These are phyloP conservation scores for Betta splendens DNA, from an alignment of 2,797 vertebrate genomes.

Conservation along the genomic window DNA sequence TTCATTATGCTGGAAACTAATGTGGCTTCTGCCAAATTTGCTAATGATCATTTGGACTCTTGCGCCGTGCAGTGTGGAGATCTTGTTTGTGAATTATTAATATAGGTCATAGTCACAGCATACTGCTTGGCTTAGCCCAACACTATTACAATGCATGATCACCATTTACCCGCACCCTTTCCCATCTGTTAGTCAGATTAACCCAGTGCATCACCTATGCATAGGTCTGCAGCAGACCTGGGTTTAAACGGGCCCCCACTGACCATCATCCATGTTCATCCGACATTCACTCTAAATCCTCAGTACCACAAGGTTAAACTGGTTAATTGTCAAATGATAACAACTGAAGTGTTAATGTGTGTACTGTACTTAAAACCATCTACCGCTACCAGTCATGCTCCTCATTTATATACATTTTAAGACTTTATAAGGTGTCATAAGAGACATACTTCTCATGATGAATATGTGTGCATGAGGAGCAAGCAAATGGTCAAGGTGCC, in stretches of 20 bases:
- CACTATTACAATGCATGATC: slow-evolving; percentile 49
- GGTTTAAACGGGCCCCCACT: slow-evolving; percentile 24
- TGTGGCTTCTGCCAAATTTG: slow-evolving; percentile 54
- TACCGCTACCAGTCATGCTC: slow-evolving; percentile 9
- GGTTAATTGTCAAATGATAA: background rate
- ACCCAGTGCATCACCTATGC: slow-evolving; percentile 57
- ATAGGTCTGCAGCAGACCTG: slow-evolving; percentile 30
- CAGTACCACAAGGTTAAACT: slow-evolving; percentile 3
- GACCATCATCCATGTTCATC: background rate
- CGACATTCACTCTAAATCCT: background rate
- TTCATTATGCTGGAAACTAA: slow-evolving; percentile 42
- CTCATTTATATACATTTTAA: slow-evolving; percentile 38
- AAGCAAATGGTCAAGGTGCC: slow-evolving; percentile 32
- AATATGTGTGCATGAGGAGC: slow-evolving; percentile 31
- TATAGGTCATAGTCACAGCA: slow-evolving; percentile 81
- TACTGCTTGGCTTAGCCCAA: slow-evolving; percentile 70
- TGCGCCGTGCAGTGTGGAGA: slow-evolving; percentile 65
- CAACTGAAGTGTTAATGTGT: too few relatives aligned
- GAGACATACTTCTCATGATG: slow-evolving; percentile 42
- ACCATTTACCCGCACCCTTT: slow-evolving; percentile 47
- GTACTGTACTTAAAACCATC: background rate
- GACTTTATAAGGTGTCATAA: slow-evolving; percentile 46
- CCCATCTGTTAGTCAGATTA: slow-evolving; percentile 74
- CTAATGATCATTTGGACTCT: slow-evolving; percentile 67
- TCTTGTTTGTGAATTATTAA: slow-evolving; percentile 82